Percentiles rank a stretch among this genome's conserved stretches.
Evolutionary conservation across 2,113 vertebrate species (phyloP).

Genomic region (Ceyx cyanopectus): DNA sequence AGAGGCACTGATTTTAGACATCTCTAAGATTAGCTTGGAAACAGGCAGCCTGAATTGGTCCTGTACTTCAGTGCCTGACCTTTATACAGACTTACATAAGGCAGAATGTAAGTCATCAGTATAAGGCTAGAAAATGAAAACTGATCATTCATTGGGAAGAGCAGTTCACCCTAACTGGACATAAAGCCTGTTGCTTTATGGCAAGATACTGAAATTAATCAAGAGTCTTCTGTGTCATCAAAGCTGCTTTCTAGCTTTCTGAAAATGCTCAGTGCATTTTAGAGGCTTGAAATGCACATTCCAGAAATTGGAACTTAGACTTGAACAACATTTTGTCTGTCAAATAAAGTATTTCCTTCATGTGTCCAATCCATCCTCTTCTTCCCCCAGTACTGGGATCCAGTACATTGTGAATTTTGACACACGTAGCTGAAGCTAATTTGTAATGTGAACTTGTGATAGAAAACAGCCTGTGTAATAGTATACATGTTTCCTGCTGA

Average conservation of each 20-base stretch:
- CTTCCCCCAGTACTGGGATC: neutral
- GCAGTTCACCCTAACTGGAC: neutral
- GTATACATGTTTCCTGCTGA: neutral
- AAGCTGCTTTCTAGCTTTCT: neutral
- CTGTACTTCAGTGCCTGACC: neutral
- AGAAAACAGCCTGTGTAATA: constrained; percentile 25
- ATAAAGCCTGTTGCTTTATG: neutral
- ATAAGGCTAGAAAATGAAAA: neutral
- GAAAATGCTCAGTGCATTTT: neutral
- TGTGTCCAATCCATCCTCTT: neutral
- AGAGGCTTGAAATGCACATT: neutral
- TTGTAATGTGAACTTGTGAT: constrained; percentile 3
- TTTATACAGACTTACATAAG: neutral
- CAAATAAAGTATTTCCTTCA: constrained; percentile 1
- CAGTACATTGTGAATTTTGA: constrained; percentile 1
- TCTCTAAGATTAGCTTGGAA: neutral
- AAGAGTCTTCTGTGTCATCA: neutral
- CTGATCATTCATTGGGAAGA: neutral
- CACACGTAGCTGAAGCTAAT: neutral
- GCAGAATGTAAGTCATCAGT: neutral
- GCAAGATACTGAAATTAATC: neutral
- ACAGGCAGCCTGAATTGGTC: neutral
- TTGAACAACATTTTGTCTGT: neutral
- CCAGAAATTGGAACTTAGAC: neutral
- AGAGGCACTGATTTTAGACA: neutral